Evolutionary conservation across 2,113 vertebrate species (phyloP).

Genomic region (Potamarius usumacintae): DNA sequence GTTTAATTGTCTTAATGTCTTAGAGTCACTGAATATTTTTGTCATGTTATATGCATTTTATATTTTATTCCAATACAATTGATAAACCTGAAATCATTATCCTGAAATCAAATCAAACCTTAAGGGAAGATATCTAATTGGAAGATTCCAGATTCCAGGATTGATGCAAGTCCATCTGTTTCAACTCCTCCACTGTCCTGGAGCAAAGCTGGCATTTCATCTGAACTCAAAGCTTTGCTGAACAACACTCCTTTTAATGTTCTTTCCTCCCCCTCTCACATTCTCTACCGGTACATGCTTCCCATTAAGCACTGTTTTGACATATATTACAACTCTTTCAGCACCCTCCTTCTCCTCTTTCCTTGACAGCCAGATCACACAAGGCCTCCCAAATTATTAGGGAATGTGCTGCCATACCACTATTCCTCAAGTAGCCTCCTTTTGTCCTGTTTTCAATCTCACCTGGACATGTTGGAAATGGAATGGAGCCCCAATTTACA

Average conservation of each 20-base stretch:
- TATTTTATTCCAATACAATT: neutral
- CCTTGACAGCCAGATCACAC: constrained; percentile 58
- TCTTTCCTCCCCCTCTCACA: constrained; percentile 27
- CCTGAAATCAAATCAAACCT: neutral
- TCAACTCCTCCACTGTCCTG: constrained; percentile 81
- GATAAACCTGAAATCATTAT: neutral
- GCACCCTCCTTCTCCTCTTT: constrained; percentile 22
- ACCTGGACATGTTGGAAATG: constrained; percentile 62
- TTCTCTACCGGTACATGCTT: constrained; percentile 28
- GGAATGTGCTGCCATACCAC: constrained; percentile 33
- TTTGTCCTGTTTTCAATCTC: constrained; percentile 67
- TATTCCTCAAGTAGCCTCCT: constrained; percentile 62
- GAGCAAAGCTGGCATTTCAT: constrained; percentile 77
- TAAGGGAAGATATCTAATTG: neutral
- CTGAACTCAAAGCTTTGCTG: constrained; percentile 63
- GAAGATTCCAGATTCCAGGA: neutral
- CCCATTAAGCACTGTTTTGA: constrained; percentile 60
- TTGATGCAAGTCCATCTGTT: constrained; percentile 62
- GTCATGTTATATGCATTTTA: neutral
- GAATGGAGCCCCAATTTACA: constrained; percentile 64
- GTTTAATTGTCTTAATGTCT: neutral
- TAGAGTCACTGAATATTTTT: neutral
- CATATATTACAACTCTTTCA: constrained; percentile 53
- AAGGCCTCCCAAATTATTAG: constrained; percentile 55
- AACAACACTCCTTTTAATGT: constrained; percentile 61